Evolutionary conservation across 2,113 vertebrate genomes (phyloP), one percentile per base, ranked within the genome.

Genomic region (Ranitomeya variabilis): DNA sequence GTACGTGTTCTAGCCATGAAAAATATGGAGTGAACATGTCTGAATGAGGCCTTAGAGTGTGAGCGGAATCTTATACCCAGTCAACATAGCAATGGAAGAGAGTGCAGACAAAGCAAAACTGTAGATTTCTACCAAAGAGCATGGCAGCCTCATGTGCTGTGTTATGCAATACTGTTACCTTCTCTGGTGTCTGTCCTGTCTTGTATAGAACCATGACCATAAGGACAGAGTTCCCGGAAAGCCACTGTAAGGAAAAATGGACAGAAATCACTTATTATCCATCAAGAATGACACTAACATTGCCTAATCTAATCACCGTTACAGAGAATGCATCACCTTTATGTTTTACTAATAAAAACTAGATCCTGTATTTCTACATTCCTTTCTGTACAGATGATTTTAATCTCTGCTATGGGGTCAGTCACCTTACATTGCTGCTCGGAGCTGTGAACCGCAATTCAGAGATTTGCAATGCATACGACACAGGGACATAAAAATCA

Each of bases 211-310:
- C 97, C 97, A 0, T 95, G 97, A 69, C 98, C 97, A 0, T 95
- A 99, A 0, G 97, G 97, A 92, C 98, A 99, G 86, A 99, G 92
- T 55, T 96, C 95, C 88, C 92, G 94, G 90, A 96, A 96, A 54
- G 94, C 95, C 90, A 95, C 97, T 99, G 91, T 14, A 87, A 80
- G 45, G 69, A 11, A 15, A 91, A 26, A 86, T 77, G 57, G 13
- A 77, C 45, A 45, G 2, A 59, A 83, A 77, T 3, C 6, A 37
- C 14, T 23, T 62, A 52, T 57, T 80, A 31, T 62, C 26, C 26
- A 16, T 73, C 67, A 71, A 71, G 67, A 73, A 13, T 13, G 14
- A 73, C 26, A 37, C 7, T 6, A 26, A 71, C 67, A 71, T 71
- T 64, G 8, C 2, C 4, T 64, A 8, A 45, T 64, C 18, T n/a